phyloP scores from a whole-genome alignment of 2,797 vertebrate genomes.

The Basileuterus tristriatus region DNA sequence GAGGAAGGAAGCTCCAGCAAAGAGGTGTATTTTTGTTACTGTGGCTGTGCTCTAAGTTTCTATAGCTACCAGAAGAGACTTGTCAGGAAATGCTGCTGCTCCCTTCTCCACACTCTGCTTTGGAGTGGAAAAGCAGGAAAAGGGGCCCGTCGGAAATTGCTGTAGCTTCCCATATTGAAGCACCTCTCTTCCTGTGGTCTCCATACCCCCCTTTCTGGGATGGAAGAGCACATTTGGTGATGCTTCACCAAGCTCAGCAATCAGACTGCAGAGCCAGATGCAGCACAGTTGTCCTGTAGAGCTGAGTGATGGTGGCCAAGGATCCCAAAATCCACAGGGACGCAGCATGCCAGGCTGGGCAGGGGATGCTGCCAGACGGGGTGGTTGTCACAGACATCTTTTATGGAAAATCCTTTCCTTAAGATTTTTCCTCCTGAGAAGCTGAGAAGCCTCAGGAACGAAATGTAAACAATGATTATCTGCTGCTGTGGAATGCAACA shows the following conservation, averaged over 20 bases:
- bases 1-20: constrained; percentile 18
- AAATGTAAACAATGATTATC: no score
- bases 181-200: neutral
- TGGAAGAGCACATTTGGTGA: neutral
- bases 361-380: neutral
- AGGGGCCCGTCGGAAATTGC: rapidly evolving
- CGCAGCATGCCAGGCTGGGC: neutral
- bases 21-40: neutral
- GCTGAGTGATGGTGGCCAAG: neutral
- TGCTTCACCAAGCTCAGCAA: neutral
- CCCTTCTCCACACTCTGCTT: neutral
- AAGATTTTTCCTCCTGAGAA: no score
- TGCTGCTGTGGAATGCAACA: no score
- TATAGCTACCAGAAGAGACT: constrained; percentile 20
- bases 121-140: neutral
- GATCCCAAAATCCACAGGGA: neutral
- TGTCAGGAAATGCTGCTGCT: neutral
- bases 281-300: neutral
- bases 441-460: no score
- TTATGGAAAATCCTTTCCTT: no score
- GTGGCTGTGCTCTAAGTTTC: constrained; percentile 44
- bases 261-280: constrained; percentile 36
- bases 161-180: neutral
- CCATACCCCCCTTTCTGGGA: neutral
- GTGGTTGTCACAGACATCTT: no score